Evolutionary conservation across 2,797 vertebrate genomes (phyloP), one percentile per base, ranked within the genome.

Genomic region (Pristis pectinata): DNA sequence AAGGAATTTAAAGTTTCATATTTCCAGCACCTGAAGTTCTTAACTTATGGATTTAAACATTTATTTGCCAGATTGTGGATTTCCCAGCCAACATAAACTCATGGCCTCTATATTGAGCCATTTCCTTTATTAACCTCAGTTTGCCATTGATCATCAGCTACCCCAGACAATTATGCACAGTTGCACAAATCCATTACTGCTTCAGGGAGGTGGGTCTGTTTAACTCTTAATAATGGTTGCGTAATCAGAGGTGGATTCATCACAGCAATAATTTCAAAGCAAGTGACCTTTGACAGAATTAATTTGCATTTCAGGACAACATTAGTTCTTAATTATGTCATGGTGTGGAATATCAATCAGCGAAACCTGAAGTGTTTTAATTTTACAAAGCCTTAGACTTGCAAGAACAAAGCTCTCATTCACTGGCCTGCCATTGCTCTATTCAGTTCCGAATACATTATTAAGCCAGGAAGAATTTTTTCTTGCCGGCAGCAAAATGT

Each of bases 271-370:
- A 64, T 91, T 91, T 67, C 59, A 91, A 64, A 91, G 59, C 87
- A 64, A 67, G 87, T 67, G 59, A 91, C 87, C 87, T 91, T 67
- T 64, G n/a, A 64, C 59, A 41, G 87, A 91, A 41, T 79, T 41
- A n/a, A 79, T 41, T 79, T 79, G 77, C 1, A 22, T 67, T 91
- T 91, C 19, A 41, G 59, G 34, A 61, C 17, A 67, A 91, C 64
- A 91, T 67, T 67, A 67, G 59, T 24, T 22, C n/a, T 91, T 91
- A 91, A 91, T 91, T 91, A 41, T 91, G 59, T 24, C n/a, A 41
- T 24, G 59, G n/a, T 91, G 59, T 91, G n/a, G 59, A 67, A 67
- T 91, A 64, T 37, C 59, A 91, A 91, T 67, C 87, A 91, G 19
- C 49, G 91, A 91, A 67, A 49, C 64, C 59, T 10, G n/a, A 37